Conservation (phyloP, 2,888 invertebrate genomes). For the Xestoiulus laeticollis region DNA sequence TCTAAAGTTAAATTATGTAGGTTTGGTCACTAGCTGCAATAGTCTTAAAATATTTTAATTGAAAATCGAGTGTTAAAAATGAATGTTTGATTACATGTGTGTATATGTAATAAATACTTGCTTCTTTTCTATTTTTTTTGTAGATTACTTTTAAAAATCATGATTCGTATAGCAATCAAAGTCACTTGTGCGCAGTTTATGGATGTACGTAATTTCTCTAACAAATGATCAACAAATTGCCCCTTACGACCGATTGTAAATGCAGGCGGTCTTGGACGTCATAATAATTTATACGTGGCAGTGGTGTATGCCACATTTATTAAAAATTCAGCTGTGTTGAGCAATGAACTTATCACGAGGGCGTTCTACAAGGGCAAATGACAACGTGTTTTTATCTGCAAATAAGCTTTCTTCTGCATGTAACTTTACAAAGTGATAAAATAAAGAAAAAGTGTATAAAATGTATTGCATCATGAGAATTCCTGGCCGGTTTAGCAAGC, state of each 20-base stretch:
- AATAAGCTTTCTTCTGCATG: not conserved
- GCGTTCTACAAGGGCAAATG: constrained; percentile 13
- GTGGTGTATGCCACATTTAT: not conserved
- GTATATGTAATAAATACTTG: too few relatives aligned
- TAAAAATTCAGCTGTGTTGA: not conserved
- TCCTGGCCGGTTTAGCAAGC: not conserved
- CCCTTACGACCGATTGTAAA: not conserved
- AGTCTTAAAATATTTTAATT: too few relatives aligned
- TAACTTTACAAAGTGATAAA: not conserved
- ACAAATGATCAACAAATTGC: not conserved
- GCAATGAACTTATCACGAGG: constrained; percentile 15
- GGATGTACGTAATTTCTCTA: not conserved
- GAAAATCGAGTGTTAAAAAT: too few relatives aligned
- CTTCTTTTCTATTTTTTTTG: too few relatives aligned
- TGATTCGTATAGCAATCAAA: too few relatives aligned
- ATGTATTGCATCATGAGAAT: not conserved
- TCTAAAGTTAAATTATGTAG: too few relatives aligned
- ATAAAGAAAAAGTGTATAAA: not conserved
- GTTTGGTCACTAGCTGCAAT: too few relatives aligned
- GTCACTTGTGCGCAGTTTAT: too few relatives aligned
- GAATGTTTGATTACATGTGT: too few relatives aligned
- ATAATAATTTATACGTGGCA: not conserved
- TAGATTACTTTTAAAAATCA: too few relatives aligned
- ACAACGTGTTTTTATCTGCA: not conserved
- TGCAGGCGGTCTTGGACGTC: not conserved